Percentiles rank a stretch among this genome's conserved stretches.
Evolutionary conservation across 92 coral and sea anemone genomes (phyloP).

Genomic region (Pocillopora meandrina): DNA sequence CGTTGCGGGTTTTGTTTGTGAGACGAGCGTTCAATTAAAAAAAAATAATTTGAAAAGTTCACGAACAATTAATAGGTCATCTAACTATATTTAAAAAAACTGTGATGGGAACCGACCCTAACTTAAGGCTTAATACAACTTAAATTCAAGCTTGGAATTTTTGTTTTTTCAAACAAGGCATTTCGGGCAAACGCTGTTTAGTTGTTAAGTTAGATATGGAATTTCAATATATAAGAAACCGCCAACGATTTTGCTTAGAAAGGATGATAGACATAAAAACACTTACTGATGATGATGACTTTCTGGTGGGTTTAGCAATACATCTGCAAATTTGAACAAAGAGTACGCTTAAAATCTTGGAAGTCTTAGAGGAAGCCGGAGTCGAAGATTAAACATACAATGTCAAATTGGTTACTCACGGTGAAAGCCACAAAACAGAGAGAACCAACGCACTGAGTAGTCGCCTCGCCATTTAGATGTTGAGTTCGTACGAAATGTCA

Average conservation of each 20-base stretch:
- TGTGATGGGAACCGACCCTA: neutral
- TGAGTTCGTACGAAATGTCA: neutral
- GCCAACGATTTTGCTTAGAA: neutral
- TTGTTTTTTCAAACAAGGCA: neutral
- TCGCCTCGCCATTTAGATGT: conserved; percentile 23
- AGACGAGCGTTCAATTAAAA: neutral
- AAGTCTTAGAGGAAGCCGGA: conserved; percentile 5
- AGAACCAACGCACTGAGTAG: conserved; percentile 1
- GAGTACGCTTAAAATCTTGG: neutral
- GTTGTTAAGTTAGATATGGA: conserved; percentile 9
- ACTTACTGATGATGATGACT: conserved; percentile 15
- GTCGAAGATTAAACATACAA: neutral
- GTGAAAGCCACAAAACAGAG: conserved; percentile 15
- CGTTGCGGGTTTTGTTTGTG: neutral
- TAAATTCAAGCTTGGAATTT: neutral
- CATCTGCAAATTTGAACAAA: conserved; percentile 27
- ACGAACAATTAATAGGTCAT: neutral
- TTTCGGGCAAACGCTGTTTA: conserved; percentile 3
- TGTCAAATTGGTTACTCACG: conserved; percentile 23
- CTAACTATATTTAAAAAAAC: neutral
- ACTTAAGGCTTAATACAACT: neutral
- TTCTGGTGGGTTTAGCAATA: conserved; percentile 13
- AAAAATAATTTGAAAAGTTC: neutral
- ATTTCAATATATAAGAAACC: conserved; percentile 27
- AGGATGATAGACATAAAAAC: neutral